Evolutionary conservation across 30 jellyfish, hydroid and myxozoan species (phyloP).

Genomic region (Thelohanellus kitauei): DNA sequence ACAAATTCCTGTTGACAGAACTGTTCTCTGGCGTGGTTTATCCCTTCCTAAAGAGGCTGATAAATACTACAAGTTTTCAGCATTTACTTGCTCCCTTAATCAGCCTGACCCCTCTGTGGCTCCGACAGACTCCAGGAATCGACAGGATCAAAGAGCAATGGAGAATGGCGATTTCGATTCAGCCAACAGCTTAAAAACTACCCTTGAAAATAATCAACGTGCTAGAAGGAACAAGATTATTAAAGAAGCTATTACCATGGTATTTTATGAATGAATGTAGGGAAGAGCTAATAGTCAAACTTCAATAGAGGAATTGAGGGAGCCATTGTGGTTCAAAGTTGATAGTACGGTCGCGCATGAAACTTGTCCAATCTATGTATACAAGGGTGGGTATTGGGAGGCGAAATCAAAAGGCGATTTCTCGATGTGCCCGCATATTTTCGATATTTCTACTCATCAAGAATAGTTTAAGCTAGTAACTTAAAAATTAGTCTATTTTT

Average conservation of each 20-base stretch:
- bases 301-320: conserved; percentile 43
- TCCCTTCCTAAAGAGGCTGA: no score
- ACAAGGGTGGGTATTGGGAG: conserved; percentile 94
- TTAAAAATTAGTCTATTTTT: no score
- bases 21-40: conserved; percentile 2
- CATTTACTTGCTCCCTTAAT: conserved; percentile 53
- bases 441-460: no score
- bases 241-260: conserved; percentile 36
- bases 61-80: conserved; percentile 63
- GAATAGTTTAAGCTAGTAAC: no score
- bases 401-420: conserved; percentile 57
- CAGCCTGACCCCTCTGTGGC: conserved; percentile 23
- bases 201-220: conserved; percentile 41
- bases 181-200: conserved; percentile 32
- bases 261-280: conserved; percentile 25
- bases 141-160: conserved; percentile 63
- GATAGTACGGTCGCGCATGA: conserved; percentile 28
- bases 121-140: conserved; percentile 59
- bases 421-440: conserved; percentile 40
- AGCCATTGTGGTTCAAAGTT: conserved; percentile 91
- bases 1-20: no score
- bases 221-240: conserved; percentile 32
- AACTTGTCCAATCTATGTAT: conserved; percentile 25
- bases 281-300: no score
- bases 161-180: conserved; percentile 64